A percentile compares a stretch with the other conserved stretches of the same genome.
These are phyloP conservation scores for Nysson spinosus DNA, from an alignment of 2,888 invertebrate genomes.

Conservation along the genomic window DNA sequence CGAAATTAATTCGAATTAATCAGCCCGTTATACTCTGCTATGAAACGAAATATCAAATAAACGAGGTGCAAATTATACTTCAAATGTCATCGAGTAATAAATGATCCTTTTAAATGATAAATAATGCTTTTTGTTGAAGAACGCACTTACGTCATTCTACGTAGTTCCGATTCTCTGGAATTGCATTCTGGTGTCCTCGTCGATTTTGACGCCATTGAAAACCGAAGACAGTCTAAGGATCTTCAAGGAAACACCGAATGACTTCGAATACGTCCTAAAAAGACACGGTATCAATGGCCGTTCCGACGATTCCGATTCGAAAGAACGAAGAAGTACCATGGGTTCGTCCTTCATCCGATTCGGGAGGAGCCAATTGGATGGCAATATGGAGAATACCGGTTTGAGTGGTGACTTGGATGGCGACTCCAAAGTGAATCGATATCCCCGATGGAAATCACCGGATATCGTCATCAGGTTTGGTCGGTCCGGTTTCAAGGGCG, in stretches of 20 bases:
- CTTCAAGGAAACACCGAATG: conserved; percentile 54
- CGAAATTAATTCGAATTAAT: too few species aligned
- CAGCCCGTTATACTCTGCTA: too few species aligned
- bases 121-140: conserved; percentile 54
- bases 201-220: conserved; percentile 57
- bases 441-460: conserved; percentile 56
- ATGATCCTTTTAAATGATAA: neutral
- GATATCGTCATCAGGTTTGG: conserved; percentile 74
- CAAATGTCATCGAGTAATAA: neutral
- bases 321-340: conserved; percentile 67
- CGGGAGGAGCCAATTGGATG: conserved; percentile 53
- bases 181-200: conserved; percentile 55
- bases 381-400: conserved; percentile 27
- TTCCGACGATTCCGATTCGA: conserved; percentile 62
- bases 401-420: conserved; percentile 17
- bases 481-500: conserved; percentile 59
- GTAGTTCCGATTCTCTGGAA: conserved; percentile 61
- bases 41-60: too few species aligned
- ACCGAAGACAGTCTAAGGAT: conserved; percentile 49
- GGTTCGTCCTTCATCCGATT: conserved; percentile 69
- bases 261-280: conserved; percentile 67
- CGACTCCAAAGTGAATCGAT: conserved; percentile 44
- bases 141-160: conserved; percentile 56
- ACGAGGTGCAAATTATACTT: too few species aligned
- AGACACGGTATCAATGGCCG: conserved; percentile 51